A percentile compares a stretch with the other conserved stretches of the same genome.
Evolutionary conservation across 1,140 invertebrate genomes (phyloP).

Genomic region (Penaeus chinensis): DNA sequence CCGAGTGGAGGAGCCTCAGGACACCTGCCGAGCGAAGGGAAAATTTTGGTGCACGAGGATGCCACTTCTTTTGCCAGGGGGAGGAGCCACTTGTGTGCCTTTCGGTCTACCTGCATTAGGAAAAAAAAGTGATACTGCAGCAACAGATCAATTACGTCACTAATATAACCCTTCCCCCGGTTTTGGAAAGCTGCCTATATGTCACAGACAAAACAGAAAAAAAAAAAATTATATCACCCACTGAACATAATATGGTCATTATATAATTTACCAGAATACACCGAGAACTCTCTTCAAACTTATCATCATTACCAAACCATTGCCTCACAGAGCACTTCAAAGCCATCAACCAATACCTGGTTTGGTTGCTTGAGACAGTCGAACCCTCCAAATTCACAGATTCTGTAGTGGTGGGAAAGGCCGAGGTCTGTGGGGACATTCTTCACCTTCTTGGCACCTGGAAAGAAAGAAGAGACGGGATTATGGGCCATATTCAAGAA

Average conservation of each 20-base stretch:
- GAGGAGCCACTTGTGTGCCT: slow-evolving; percentile 52
- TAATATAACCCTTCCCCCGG: too few species aligned
- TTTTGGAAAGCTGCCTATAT: too few species aligned
- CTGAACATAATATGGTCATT: too few species aligned
- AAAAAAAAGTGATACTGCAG: too few species aligned
- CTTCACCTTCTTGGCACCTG: neutral
- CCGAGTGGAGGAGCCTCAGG: slow-evolving; percentile 62
- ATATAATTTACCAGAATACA: too few species aligned
- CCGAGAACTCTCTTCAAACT: neutral
- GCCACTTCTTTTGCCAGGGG: slow-evolving; percentile 32
- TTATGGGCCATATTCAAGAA: neutral
- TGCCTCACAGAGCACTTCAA: neutral
- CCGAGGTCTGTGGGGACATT: slow-evolving; percentile 82
- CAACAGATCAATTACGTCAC: too few species aligned
- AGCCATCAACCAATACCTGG: neutral
- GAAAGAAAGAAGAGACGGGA: too few species aligned
- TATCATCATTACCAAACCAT: neutral
- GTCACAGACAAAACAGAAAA: too few species aligned
- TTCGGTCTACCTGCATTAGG: slow-evolving; percentile 44
- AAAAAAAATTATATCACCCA: too few species aligned
- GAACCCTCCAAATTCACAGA: slow-evolving; percentile 86
- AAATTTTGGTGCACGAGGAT: slow-evolving; percentile 44
- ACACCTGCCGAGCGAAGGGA: slow-evolving; percentile 45
- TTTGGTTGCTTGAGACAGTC: slow-evolving; percentile 78
- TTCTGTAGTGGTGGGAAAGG: slow-evolving; percentile 91